phyloP scores from a whole-genome alignment of 1,140 invertebrate genomes.

The Nasonia giraulti region DNA sequence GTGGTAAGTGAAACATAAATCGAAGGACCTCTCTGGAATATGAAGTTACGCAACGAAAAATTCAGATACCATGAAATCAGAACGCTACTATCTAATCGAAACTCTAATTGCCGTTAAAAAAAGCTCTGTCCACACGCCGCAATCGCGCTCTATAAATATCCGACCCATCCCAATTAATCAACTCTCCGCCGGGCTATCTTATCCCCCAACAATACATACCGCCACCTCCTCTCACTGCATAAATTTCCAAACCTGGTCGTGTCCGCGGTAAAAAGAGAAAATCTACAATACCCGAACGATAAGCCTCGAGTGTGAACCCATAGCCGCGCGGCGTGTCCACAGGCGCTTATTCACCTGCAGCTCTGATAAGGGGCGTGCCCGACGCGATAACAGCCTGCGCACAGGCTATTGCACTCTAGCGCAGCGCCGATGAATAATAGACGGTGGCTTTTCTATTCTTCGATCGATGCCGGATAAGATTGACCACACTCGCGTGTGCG shows the following conservation, averaged over 20 bases:
- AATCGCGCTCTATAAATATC: background rate
- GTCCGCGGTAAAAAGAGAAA: background rate
- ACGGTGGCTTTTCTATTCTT: background rate
- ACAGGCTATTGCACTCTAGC: constrained; percentile 31
- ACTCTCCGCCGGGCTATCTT: background rate
- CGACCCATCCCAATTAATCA: background rate
- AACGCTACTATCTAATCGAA: no score
- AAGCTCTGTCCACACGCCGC: background rate
- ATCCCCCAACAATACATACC: background rate
- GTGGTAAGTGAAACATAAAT: background rate
- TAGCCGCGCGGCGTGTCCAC: background rate
- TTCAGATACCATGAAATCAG: no score
- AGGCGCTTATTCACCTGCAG: constrained; percentile 23
- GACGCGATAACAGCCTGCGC: constrained; percentile 11
- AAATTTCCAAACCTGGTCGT: background rate
- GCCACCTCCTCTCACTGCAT: background rate
- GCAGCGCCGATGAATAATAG: constrained; percentile 28
- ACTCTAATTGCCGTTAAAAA: no score
- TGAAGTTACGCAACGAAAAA: no score
- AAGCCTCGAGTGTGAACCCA: background rate
- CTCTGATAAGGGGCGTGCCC: constrained; percentile 13
- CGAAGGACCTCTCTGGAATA: background rate
- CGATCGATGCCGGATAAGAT: background rate
- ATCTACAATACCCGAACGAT: background rate
- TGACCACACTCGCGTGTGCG: background rate